These are phyloP conservation scores for Lophochroa leadbeateri DNA, from an alignment of 2,113 vertebrate genomes.

Conservation along the genomic window DNA sequence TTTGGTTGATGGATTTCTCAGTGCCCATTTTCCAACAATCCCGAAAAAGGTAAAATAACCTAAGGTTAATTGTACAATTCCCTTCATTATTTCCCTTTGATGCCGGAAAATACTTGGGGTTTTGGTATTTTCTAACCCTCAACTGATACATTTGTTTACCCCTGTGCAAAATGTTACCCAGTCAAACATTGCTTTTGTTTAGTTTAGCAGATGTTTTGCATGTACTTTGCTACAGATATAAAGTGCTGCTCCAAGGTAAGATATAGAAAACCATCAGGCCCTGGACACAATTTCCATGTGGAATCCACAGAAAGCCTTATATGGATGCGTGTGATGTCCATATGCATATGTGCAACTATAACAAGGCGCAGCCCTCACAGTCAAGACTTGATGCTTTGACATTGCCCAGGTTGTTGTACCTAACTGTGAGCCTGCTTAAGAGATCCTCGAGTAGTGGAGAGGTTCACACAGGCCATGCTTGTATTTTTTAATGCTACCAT, in stretches of 20 bases:
- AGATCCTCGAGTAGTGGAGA: neutral
- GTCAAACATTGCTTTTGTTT: slow-evolving; percentile 1
- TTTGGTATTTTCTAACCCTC: neutral
- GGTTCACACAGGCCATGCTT: fast-evolving
- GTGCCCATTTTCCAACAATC: neutral
- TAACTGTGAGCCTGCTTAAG: neutral
- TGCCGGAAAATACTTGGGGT: neutral
- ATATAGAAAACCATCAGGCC: neutral
- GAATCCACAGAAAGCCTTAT: neutral
- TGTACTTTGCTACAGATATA: neutral
- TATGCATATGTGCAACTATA: neutral
- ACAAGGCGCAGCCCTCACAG: neutral
- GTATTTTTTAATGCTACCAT: neutral
- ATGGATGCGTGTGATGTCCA: neutral
- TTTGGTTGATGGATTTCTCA: neutral
- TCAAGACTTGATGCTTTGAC: neutral
- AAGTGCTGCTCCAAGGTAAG: neutral
- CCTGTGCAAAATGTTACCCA: neutral
- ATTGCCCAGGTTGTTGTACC: neutral
- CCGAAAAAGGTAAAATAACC: neutral
- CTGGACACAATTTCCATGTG: neutral
- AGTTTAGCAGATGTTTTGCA: neutral
- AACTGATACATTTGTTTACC: neutral
- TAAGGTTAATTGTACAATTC: neutral
- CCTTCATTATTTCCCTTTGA: neutral